Percentiles rank a stretch among this genome's conserved stretches.
These are phyloP conservation scores for Conus ventricosus DNA, from an alignment of 1,140 invertebrate species.

Conservation along the genomic window DNA sequence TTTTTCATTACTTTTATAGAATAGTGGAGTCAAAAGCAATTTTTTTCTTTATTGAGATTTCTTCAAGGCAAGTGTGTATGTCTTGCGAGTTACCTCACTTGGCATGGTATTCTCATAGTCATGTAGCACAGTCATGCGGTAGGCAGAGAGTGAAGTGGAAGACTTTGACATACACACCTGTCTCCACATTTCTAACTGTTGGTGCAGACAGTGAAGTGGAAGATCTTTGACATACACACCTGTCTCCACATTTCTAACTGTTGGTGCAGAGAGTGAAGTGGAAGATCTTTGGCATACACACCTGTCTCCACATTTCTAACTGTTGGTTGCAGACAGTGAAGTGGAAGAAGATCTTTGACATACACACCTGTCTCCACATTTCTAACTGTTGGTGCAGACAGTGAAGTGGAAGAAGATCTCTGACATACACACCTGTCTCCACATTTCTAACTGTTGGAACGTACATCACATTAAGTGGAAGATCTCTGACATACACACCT, in stretches of 20 bases:
- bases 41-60: too few relatives aligned
- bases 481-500: slow-evolving; percentile 78
- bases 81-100: too few relatives aligned
- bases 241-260: slow-evolving; percentile 87
- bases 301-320: slow-evolving; percentile 87
- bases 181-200: slow-evolving; percentile 88
- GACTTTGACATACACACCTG: slow-evolving; percentile 79
- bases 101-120: too few relatives aligned
- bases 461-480: too few relatives aligned
- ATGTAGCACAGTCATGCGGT: too few relatives aligned
- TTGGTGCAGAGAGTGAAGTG: slow-evolving; percentile 79
- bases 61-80: too few relatives aligned
- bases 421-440: slow-evolving; percentile 84
- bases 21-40: too few relatives aligned
- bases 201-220: slow-evolving; percentile 74
- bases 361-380: slow-evolving; percentile 86
- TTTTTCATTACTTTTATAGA: too few relatives aligned
- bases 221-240: slow-evolving; percentile 78
- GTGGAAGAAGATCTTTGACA: too few relatives aligned
- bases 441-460: slow-evolving; percentile 87
- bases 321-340: slow-evolving; percentile 84
- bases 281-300: slow-evolving; percentile 75
- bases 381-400: slow-evolving; percentile 89
- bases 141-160: too few relatives aligned
- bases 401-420: too few relatives aligned